Base-by-base conservation (phyloP, 1,140 invertebrate genomes). In the Drosophila ficusphila region DNA sequence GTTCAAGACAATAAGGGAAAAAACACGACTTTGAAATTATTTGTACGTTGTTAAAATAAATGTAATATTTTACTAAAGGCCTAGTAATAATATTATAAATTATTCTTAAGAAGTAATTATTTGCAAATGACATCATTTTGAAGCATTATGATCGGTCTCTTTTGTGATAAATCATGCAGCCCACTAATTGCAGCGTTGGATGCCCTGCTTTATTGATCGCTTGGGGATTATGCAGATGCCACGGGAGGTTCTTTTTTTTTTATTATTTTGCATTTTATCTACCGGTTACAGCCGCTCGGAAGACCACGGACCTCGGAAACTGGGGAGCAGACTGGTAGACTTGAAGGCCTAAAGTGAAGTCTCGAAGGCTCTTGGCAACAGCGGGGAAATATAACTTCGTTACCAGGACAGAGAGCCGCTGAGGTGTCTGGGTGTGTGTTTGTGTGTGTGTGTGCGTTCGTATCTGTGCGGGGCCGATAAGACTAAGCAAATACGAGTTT, bases 401-500 rank as follows among this genome's bases (percentile, higher is more conserved):
- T 21, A 33, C 36, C 56, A 62, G 60, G 60, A 62, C 60, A 39
- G 49, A 39, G 34, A 38, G 19, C 9, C 33, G 34, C 49, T 41
- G 62, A 67, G 61, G 61, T 67, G 27, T 27, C 8, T 61, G 58
- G 19, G 25, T 62, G 29, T 29, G 56, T 27, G 36, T 44, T 47
- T 36, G 36, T 52, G 44, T 31, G n/a, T n/a, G 58, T 27, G 25
- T 62, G 29, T 29, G 56, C 31, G 36, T 44, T 47, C 41, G 36
- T 52, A 49, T 31, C 72, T 53, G 46, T 51, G 52, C 53, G 61
- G 52, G 48, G 56, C 54, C 74, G 79, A 69, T 78, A 75, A 81
- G 65, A 61, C 71, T 85, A 72, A 85, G 79, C 79, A 85, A 85
- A 85, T 85, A 85, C 79, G 56, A 85, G 79, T 85, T 85, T 85